Evolutionary conservation across 2,888 invertebrate genomes (phyloP).

Genomic region (Noctua pronuba): DNA sequence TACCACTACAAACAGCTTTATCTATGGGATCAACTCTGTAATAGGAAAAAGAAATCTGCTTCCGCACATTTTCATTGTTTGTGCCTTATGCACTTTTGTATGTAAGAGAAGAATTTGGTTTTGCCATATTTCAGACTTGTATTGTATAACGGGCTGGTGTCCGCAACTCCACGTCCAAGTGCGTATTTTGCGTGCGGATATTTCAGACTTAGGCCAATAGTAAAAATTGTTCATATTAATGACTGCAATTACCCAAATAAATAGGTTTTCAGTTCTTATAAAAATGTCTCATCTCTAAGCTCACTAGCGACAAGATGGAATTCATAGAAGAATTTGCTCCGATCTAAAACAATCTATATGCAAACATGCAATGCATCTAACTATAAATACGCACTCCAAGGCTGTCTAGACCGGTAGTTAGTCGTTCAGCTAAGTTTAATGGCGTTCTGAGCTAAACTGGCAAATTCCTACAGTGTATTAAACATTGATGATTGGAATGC

Average conservation of each 20-base stretch:
- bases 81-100: background rate
- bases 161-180: too few species aligned
- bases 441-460: slow-evolving; percentile 17
- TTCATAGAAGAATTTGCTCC: slow-evolving; percentile 23
- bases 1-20: background rate
- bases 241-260: background rate
- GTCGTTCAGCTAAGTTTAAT: slow-evolving; percentile 34
- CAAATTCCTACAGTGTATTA: slow-evolving; percentile 37
- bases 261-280: background rate
- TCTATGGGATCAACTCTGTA: background rate
- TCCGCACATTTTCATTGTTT: background rate
- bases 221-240: background rate
- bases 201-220: too few species aligned
- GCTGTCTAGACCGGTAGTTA: slow-evolving; percentile 54
- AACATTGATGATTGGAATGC: slow-evolving; percentile 10
- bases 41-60: background rate
- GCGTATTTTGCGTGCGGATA: too few species aligned
- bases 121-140: background rate
- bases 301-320: background rate
- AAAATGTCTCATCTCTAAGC: background rate
- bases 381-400: slow-evolving; percentile 59
- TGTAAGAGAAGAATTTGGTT: background rate
- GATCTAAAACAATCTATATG: slow-evolving; percentile 15
- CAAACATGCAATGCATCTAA: slow-evolving; percentile 30
- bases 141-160: background rate